Base-by-base conservation (phyloP, 2,888 invertebrate genomes). In the Plutella xylostella region DNA sequence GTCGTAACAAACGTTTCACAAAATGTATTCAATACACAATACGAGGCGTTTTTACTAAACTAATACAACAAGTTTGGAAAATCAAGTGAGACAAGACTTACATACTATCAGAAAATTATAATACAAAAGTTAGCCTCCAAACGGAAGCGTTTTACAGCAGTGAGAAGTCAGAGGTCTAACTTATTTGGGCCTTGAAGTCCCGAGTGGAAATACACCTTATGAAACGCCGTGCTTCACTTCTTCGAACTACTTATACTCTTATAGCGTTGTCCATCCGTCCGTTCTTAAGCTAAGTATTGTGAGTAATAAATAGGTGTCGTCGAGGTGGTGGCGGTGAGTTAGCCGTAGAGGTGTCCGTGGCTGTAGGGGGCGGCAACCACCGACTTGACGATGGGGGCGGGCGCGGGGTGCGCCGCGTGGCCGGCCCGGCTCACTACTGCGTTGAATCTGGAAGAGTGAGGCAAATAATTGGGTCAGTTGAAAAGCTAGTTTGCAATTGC, bases 361-460 rank as follows among this genome's bases (percentile, higher is more conserved):
- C n/a, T n/a, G n/a, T 28, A 9, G 11, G 9, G 28, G 28, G 28
- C n/a, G 28, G 3, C 28, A n/a, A 28, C 28, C 2, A 28, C 28
- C n/a, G 28, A 9, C 28, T 28, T 28, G 28, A 54, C 54, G 11
- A 57, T 56, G 15, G 58, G 55, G 20, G 68, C 66, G 21, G 62
- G 63, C 1, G 72, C 85, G 2, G 87, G 87, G 53, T 87, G 87
- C 45, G 77, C 78, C 0, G 86, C 85, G 48, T 87, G 87, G 1
- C 87, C 87, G 50, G 73, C 68, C 58, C 84, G 80, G 67, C 85
- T 86, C 0, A 87, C 87, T 12, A 87, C 79, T 1, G 87, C 87
- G 61, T 87, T 87, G 68, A 87, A 87, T 46, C 87, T 87, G 60
- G 9, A 62, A 63, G 43, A 28, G 28, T 28, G n/a, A n/a, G n/a